phyloP scores from a whole-genome alignment of 2,888 invertebrate species.

The Leucophora obtusa region DNA sequence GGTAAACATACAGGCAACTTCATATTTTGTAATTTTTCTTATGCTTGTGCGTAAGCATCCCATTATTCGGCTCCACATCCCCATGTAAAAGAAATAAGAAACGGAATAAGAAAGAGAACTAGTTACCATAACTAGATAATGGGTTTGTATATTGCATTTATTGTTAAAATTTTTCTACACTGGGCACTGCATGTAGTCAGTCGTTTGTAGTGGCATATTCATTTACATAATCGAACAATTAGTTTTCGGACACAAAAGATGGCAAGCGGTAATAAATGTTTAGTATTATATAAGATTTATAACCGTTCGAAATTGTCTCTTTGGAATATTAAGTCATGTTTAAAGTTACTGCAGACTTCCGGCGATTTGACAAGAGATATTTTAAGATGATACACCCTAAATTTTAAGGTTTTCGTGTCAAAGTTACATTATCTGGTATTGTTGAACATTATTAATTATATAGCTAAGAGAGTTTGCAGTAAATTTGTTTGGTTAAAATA shows the following conservation, averaged over 20 bases:
- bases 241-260: conserved; percentile 29
- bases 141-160: too few relatives aligned
- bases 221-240: conserved; percentile 59
- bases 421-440: conserved; percentile 1
- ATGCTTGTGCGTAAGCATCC: too few relatives aligned
- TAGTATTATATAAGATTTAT: conserved; percentile 13
- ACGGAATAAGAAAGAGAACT: too few relatives aligned
- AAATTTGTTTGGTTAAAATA: neutral
- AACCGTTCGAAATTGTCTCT: conserved; percentile 1
- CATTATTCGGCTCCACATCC: too few relatives aligned
- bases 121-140: too few relatives aligned
- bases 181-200: neutral
- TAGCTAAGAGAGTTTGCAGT: neutral
- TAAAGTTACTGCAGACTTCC: conserved; percentile 43
- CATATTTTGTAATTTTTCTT: too few relatives aligned
- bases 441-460: neutral
- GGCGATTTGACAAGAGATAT: conserved; percentile 31
- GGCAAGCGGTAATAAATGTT: conserved; percentile 1
- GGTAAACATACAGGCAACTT: too few relatives aligned
- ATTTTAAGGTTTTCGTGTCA: conserved; percentile 3
- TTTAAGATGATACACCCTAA: conserved; percentile 15
- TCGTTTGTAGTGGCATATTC: conserved; percentile 24
- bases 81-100: too few relatives aligned
- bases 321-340: neutral
- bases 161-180: too few relatives aligned